A percentile compares a stretch with the other conserved stretches of the same genome.
These are phyloP conservation scores for Drepana falcataria DNA, from an alignment of 2,888 invertebrate species.

Conservation along the genomic window DNA sequence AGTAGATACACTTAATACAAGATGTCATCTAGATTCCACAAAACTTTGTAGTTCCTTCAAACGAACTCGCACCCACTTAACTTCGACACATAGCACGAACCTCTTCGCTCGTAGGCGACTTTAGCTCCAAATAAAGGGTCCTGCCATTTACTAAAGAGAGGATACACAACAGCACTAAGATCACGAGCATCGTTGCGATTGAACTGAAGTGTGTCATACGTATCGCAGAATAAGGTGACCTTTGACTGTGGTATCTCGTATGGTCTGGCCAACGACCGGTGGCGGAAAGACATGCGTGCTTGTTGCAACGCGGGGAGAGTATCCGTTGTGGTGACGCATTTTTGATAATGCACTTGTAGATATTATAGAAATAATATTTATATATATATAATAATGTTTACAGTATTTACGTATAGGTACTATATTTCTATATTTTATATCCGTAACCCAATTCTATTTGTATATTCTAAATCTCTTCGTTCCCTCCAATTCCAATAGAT, in stretches of 20 bases:
- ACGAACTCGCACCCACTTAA: neutral
- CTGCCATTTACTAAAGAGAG: constrained; percentile 29
- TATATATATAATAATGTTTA: no score
- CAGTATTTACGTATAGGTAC: no score
- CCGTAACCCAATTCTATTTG: no score
- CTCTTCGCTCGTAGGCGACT: constrained; percentile 46
- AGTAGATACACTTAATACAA: no score
- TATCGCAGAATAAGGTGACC: constrained; percentile 28
- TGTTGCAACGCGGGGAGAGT: neutral
- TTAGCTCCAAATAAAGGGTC: constrained; percentile 51
- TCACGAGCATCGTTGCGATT: constrained; percentile 29
- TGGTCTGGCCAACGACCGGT: constrained; percentile 36
- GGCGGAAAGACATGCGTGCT: constrained; percentile 16
- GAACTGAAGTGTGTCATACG: constrained; percentile 25
- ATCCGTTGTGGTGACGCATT: neutral
- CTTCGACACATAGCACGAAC: constrained; percentile 32
- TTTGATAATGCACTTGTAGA: neutral
- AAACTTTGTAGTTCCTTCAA: neutral
- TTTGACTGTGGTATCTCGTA: constrained; percentile 29
- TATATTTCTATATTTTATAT: no score
- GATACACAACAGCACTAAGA: constrained; percentile 22
- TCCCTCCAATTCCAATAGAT: no score
- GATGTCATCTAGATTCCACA: no score
- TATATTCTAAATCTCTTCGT: no score
- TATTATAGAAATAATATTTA: no score